Evolutionary conservation across 2,888 invertebrate species (phyloP), one percentile per base, ranked within the genome.

Genomic region (Dryobota labecula): DNA sequence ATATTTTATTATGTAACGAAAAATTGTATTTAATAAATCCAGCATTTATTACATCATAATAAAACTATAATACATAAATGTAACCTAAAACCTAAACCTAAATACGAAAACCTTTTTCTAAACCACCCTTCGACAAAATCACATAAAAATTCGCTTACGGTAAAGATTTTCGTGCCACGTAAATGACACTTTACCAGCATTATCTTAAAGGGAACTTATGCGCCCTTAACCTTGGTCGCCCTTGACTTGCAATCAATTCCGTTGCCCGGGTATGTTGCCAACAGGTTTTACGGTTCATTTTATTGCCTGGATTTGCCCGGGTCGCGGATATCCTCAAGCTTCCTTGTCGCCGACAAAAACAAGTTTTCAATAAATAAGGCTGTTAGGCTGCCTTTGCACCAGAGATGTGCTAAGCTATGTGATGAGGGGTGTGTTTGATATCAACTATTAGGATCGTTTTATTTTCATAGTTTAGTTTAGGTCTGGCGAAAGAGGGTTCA

Each of bases 241-340:
- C 92, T 93, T 92, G 92, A 90, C 91, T 89, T 72, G 77, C 81
- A 89, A 90, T 89, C 90, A 89, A 88, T 89, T 87, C 68, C 73
- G 69, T 57, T 71, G 61, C 69, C 78, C 76, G 80, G 80, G 84
- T 89, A 85, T 85, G 90, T 90, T 90, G 88, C 91, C 92, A 91
- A 92, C 92, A 93, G 92, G 92, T 93, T 93, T 94, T 92, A 93
- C 88, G 90, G 84, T 84, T 80, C 81, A 84, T 89, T 94, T 94
- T 93, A 94, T 90, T 88, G 86, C 85, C 86, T 77, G 84, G 89
- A 86, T 88, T 87, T 86, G 78, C 78, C 79, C 86, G 87, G 88
- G 86, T 89, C 88, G 66, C 70, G 76, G 84, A 78, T 73, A 76
- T 77, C 75, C 75, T 73, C 65, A 88, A 88, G 88, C 87, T 89